These are phyloP conservation scores for Saturnia pavonia DNA, from an alignment of 2,888 invertebrate species.

Conservation along the genomic window DNA sequence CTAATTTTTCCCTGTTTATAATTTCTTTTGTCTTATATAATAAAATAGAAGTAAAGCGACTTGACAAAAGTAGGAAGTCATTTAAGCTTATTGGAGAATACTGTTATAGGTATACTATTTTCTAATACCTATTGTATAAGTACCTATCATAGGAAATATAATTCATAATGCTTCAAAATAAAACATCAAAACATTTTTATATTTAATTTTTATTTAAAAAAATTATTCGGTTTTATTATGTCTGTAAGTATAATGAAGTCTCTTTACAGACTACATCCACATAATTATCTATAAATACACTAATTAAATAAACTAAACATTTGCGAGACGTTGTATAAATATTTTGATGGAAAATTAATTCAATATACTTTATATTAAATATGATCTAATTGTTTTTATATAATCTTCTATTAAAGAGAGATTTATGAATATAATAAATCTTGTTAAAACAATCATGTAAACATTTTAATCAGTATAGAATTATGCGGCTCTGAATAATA, in stretches of 20 bases:
- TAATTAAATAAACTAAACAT: constrained; percentile 46
- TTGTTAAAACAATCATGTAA: background rate
- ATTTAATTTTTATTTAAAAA: constrained; percentile 72
- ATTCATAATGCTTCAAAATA: constrained; percentile 26
- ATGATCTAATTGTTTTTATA: background rate
- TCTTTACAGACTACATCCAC: constrained; percentile 53
- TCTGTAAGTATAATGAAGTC: constrained; percentile 53
- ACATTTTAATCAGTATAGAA: background rate
- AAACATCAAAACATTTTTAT: constrained; percentile 40
- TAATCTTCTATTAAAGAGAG: background rate
- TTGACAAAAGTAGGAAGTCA: too few species aligned
- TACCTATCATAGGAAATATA: background rate
- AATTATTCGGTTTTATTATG: constrained; percentile 58
- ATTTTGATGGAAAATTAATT: constrained; percentile 1
- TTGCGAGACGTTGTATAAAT: constrained; percentile 33
- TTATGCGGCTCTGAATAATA: background rate
- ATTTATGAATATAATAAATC: background rate
- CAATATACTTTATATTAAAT: background rate
- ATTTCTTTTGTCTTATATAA: too few species aligned
- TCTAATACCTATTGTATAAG: too few species aligned
- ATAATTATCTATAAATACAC: constrained; percentile 54
- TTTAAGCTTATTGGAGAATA: too few species aligned
- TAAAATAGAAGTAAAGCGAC: too few species aligned
- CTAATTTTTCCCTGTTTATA: too few species aligned
- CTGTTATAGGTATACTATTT: too few species aligned